These are phyloP conservation scores for Tenebrosternarchus preto DNA, from an alignment of 2,113 vertebrate species.

Conservation along the genomic window DNA sequence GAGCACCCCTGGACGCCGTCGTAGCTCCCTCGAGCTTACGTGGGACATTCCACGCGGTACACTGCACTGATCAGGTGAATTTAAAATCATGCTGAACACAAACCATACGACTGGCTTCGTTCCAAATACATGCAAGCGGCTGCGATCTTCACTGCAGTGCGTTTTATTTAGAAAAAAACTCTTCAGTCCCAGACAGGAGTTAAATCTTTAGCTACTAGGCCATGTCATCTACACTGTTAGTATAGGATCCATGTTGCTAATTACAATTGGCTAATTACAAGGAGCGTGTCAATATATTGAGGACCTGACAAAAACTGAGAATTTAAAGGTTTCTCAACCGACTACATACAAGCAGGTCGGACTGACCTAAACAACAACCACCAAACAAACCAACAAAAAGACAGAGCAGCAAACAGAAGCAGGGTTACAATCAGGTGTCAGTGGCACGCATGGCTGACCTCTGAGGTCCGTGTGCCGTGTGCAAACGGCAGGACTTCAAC, in stretches of 20 bases:
- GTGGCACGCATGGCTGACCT: constrained; percentile 8
- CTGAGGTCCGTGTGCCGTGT: not conserved
- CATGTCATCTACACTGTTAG: not conserved
- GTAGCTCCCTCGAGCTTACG: too few species aligned
- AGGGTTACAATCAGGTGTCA: constrained; percentile 8
- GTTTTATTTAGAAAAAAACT: not conserved
- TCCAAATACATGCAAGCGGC: not conserved
- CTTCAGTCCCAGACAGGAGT: not conserved
- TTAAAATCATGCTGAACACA: not conserved
- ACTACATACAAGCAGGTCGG: not conserved
- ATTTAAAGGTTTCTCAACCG: not conserved
- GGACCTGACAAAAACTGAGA: not conserved
- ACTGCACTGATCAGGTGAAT: constrained; percentile 2
- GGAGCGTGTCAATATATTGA: not conserved
- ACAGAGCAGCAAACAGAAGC: not conserved
- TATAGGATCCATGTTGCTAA: not conserved
- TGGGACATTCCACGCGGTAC: too few species aligned
- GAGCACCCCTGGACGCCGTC: too few species aligned
- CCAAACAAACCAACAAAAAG: not conserved
- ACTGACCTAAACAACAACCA: not conserved
- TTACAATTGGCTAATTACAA: not conserved
- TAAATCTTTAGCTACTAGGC: not conserved
- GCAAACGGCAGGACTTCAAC: not conserved
- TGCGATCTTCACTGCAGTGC: too few species aligned
- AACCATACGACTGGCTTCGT: not conserved